Conservation (phyloP, 64 coral and sea anemone genomes). For the Orbicella faveolata region DNA sequence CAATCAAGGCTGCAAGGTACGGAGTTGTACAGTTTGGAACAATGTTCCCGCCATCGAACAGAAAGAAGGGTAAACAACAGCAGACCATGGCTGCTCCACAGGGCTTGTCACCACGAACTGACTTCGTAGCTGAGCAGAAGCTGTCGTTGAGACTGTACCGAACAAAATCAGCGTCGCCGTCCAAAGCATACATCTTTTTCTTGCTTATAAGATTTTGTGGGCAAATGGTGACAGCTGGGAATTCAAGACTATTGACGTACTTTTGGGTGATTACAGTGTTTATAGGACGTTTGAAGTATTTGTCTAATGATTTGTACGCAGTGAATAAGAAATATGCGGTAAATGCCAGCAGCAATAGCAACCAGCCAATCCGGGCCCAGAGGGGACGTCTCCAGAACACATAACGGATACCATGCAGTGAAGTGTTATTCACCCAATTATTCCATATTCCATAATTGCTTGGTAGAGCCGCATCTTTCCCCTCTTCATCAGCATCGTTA, state of each 20-base stretch:
- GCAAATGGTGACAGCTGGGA: slow-evolving; percentile 48
- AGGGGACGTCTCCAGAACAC: background rate
- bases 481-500: background rate
- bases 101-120: slow-evolving; percentile 43
- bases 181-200: slow-evolving; percentile 58
- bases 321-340: slow-evolving; percentile 17
- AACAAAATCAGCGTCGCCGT: slow-evolving; percentile 15
- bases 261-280: slow-evolving; percentile 24
- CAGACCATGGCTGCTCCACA: slow-evolving; percentile 80
- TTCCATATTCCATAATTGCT: background rate
- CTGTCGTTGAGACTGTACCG: slow-evolving; percentile 62
- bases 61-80: slow-evolving; percentile 25
- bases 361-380: slow-evolving; percentile 35
- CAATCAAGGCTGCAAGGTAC: slow-evolving; percentile 11
- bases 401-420: slow-evolving; percentile 51
- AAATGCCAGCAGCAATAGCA: slow-evolving; percentile 4
- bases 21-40: slow-evolving; percentile 37
- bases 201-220: slow-evolving; percentile 17
- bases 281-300: background rate
- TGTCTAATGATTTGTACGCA: background rate
- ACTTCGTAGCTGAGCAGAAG: slow-evolving; percentile 60
- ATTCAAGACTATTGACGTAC: background rate
- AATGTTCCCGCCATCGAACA: background rate
- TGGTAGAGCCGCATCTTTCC: background rate
- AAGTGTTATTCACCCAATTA: slow-evolving; percentile 23